phyloP scores from a whole-genome alignment of 2,888 invertebrate genomes.

The Leptinotarsa peninsularis region DNA sequence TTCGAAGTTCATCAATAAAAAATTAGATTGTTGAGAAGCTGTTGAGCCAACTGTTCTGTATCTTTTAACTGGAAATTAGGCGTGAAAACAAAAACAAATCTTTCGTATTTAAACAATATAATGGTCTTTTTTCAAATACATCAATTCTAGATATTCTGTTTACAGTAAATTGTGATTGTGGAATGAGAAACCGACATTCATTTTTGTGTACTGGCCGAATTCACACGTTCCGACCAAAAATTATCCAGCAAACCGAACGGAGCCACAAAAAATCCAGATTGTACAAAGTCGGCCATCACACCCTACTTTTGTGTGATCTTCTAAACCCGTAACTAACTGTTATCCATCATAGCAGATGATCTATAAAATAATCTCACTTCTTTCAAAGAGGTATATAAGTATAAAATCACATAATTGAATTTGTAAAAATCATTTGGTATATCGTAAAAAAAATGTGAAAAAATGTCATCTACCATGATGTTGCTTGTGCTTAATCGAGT shows the following conservation, averaged over 20 bases:
- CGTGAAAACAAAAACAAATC: not conserved
- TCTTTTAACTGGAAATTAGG: too few species aligned
- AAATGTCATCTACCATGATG: slow-evolving; percentile 52
- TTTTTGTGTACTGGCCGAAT: slow-evolving; percentile 18
- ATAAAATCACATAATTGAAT: slow-evolving; percentile 47
- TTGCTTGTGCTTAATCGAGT: slow-evolving; percentile 47
- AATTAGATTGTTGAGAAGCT: too few species aligned
- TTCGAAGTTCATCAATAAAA: too few species aligned
- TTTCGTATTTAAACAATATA: slow-evolving; percentile 43
- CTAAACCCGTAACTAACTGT: slow-evolving; percentile 46
- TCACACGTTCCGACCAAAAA: slow-evolving; percentile 26
- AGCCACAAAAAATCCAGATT: not conserved
- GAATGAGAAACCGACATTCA: slow-evolving; percentile 57
- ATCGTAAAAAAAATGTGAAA: slow-evolving; percentile 42
- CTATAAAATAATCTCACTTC: slow-evolving; percentile 52
- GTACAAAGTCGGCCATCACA: slow-evolving; percentile 21
- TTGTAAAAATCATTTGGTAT: slow-evolving; percentile 46
- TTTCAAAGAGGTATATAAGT: slow-evolving; percentile 47
- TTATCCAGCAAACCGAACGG: slow-evolving; percentile 23
- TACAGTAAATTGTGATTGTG: slow-evolving; percentile 55
- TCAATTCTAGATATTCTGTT: slow-evolving; percentile 57
- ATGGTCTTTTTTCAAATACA: slow-evolving; percentile 59
- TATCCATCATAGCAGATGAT: slow-evolving; percentile 52
- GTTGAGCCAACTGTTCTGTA: too few species aligned
- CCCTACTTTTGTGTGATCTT: slow-evolving; percentile 44